A percentile compares a stretch with the other conserved stretches of the same genome.
Conservation (phyloP, 2,888 invertebrate genomes). For the Eupithecia subfuscata region DNA sequence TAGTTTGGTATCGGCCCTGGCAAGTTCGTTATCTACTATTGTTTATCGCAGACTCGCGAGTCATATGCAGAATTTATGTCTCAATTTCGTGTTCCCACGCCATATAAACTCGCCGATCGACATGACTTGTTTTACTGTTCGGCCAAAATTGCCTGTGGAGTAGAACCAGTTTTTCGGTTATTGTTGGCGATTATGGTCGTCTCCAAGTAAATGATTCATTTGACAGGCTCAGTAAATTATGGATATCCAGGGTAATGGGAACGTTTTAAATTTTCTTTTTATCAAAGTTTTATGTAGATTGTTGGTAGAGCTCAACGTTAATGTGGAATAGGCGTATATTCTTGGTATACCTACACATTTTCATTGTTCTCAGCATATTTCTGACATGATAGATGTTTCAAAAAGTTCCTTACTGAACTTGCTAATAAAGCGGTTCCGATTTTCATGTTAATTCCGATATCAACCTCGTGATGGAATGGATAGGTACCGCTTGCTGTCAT, state of each 20-base stretch:
- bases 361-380: neutral
- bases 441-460: neutral
- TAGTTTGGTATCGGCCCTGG: constrained; percentile 34
- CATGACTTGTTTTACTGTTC: constrained; percentile 37
- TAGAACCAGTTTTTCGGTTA: constrained; percentile 14
- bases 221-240: constrained; percentile 10
- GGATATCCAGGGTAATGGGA: neutral
- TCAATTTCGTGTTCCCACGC: constrained; percentile 52
- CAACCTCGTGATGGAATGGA: neutral
- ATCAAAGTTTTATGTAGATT: neutral
- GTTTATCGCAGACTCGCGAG: constrained; percentile 35
- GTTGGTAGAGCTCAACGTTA: neutral
- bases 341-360: neutral
- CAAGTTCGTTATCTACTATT: constrained; percentile 39
- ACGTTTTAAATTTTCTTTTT: neutral
- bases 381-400: neutral
- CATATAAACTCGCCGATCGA: constrained; percentile 44
- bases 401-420: neutral
- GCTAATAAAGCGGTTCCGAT: neutral
- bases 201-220: constrained; percentile 13
- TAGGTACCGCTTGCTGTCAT: neutral
- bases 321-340: neutral
- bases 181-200: constrained; percentile 5
- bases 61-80: constrained; percentile 49
- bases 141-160: constrained; percentile 11